phyloP scores from a whole-genome alignment of 1,140 invertebrate species.

The Trachelipus rathkii region DNA sequence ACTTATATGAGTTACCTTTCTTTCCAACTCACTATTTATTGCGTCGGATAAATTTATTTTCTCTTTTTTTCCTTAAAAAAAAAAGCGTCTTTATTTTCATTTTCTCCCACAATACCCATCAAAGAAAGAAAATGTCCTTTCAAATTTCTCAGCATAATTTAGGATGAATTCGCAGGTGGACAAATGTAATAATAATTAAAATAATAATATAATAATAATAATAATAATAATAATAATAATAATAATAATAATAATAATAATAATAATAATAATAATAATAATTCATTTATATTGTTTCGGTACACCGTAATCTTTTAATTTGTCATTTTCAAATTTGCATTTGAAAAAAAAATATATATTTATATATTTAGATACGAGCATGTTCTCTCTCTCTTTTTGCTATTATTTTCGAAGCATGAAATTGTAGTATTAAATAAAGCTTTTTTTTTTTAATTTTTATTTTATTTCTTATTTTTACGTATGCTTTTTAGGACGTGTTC shows the following conservation, averaged over 20 bases:
- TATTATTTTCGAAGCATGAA: neutral
- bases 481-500: too few relatives aligned
- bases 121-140: constrained; percentile 2
- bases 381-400: neutral
- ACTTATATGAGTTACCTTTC: too few relatives aligned
- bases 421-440: neutral
- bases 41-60: too few relatives aligned
- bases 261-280: too few relatives aligned
- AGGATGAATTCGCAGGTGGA: neutral
- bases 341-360: neutral
- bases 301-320: too few relatives aligned
- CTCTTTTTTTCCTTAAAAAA: too few relatives aligned
- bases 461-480: too few relatives aligned
- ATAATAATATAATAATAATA: constrained; percentile 7
- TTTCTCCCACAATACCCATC: neutral
- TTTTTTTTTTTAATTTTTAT: neutral
- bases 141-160: neutral
- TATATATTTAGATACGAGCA: neutral
- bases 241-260: neutral
- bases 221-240: constrained; percentile 12
- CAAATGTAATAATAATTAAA: neutral
- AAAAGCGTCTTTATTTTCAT: too few relatives aligned
- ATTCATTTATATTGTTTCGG: too few relatives aligned
- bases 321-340: neutral
- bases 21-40: too few relatives aligned